Base-by-base conservation (phyloP, 2,113 vertebrate genomes). In the Oenanthe oenanthe region DNA sequence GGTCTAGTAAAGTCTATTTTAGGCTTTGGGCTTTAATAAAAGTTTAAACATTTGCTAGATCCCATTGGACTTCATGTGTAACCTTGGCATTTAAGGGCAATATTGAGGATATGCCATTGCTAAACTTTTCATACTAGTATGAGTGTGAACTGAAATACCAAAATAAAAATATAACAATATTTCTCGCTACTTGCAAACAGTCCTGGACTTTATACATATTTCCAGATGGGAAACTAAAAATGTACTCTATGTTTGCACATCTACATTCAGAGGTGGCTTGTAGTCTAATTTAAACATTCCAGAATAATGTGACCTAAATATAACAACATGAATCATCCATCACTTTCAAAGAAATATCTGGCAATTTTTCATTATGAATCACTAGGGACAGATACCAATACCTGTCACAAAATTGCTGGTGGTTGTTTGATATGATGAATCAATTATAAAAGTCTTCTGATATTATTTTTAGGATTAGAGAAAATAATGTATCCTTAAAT, bases 1-100 rank as follows among this genome's bases (percentile, higher is more conserved):
- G 96, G 96, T 97, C 96, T 89, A 97, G 96, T 95, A 96, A 97
- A 97, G 88, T 95, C 96, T 98, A 97, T 98, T 98, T 98, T 97
- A 94, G 92, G 95, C 67, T 95, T 90, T 94, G 57, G 80, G 74
- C 95, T 96, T 97, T 94, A 96, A 97, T 94, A 94, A 72, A 96
- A 96, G 97, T 97, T 97, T 92, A 89, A 97, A 95, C 92, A 87
- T 96, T 97, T 95, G 90, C 81, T 96, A 93, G 71, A 97, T 93
- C 96, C 68, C 93, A 91, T 86, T 90, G 80, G 56, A 85, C 90
- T 94, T 94, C 94, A 93, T 93, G 76, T 91, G 87, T 95, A 96
- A 97, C 94, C 89, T 96, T 97, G 94, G 96, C 70, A 86, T 95
- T 94, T 95, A 53, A 94, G 94, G 94, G 89, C 74, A 94, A 50